These are phyloP conservation scores for Chrysodeixis includens DNA, from an alignment of 2,888 invertebrate species.

Conservation along the genomic window DNA sequence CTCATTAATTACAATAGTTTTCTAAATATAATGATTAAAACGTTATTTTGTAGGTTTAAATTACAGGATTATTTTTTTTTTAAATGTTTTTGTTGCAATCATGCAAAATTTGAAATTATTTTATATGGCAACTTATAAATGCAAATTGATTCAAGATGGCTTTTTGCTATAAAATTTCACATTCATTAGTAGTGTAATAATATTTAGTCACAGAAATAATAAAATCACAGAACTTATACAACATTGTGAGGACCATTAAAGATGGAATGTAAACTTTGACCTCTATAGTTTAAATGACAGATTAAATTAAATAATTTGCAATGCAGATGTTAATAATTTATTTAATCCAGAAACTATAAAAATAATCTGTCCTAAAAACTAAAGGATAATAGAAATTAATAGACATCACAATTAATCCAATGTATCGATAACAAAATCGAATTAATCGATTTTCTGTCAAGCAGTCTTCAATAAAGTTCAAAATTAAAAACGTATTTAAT, in stretches of 20 bases:
- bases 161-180: not conserved
- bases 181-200: not conserved
- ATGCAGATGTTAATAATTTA: not conserved
- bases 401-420: slow-evolving; percentile 16
- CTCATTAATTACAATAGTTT: slow-evolving; percentile 65
- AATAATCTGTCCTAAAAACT: slow-evolving; percentile 51
- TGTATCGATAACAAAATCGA: too few relatives aligned
- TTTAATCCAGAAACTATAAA: slow-evolving; percentile 24
- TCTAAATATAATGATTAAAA: slow-evolving; percentile 54
- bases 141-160: slow-evolving; percentile 46
- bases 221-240: slow-evolving; percentile 8
- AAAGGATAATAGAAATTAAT: slow-evolving; percentile 2
- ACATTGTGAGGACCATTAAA: not conserved
- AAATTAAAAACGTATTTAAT: slow-evolving; percentile 5
- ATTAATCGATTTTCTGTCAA: not conserved
- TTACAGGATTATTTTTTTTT: slow-evolving; percentile 43
- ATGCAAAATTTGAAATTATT: slow-evolving; percentile 35
- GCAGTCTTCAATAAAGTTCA: not conserved
- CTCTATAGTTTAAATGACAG: slow-evolving; percentile 48
- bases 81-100: slow-evolving; percentile 29
- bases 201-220: not conserved
- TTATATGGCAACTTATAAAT: slow-evolving; percentile 63
- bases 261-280: slow-evolving; percentile 28
- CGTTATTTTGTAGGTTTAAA: slow-evolving; percentile 44
- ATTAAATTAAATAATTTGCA: slow-evolving; percentile 37